Base-by-base conservation (phyloP, 2,113 vertebrate species). In the Emydura subglobosa region DNA sequence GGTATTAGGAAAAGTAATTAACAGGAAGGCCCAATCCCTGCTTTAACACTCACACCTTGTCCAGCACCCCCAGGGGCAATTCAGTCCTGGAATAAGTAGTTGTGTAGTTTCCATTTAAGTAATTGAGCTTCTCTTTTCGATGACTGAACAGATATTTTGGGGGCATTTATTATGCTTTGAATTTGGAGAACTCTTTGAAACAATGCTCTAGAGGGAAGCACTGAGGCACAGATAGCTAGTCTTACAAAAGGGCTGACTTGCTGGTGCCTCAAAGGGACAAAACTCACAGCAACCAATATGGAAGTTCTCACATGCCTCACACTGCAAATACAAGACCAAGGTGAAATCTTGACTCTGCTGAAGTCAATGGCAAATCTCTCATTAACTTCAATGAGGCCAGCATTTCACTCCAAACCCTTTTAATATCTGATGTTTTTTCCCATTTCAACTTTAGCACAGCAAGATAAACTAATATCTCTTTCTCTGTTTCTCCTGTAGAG, bases 371-470 rank as follows among this genome's bases (percentile, higher is more conserved):
- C 72, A 91, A 94, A 96, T 74, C 5, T 91, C 39, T 51, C 50
- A 47, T 47, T 51, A 51, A 16, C 61, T 54, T 84, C 19, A 76
- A 27, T 3, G 42, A 6, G 34, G 49, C 5, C 86, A 84, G 12
- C 82, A 93, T 91, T 90, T 65, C 82, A 6, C 80, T 86, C 51
- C 24, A 86, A 21, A 22, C 51, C 44, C 57, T 96, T 89, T 59
- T 87, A 78, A 88, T 90, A 82, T 49, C 68, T 55, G 10, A 11
- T 91, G 39, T 82, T 92, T 72, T 25, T 27, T 27, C 57, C 85
- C 83, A 22, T 61, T 90, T 80, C 9, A 44, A 74, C 53, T 92
- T 91, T 78, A 87, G 34, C 14, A 55, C n/a, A 74, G 21, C 86
- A 86, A 86, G 91, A 87, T 57, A 82, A 95, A 42, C n/a, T 25